Evolutionary conservation across 2,113 vertebrate species (phyloP), one percentile per base, ranked within the genome.

Genomic region (Oceanites oceanicus): DNA sequence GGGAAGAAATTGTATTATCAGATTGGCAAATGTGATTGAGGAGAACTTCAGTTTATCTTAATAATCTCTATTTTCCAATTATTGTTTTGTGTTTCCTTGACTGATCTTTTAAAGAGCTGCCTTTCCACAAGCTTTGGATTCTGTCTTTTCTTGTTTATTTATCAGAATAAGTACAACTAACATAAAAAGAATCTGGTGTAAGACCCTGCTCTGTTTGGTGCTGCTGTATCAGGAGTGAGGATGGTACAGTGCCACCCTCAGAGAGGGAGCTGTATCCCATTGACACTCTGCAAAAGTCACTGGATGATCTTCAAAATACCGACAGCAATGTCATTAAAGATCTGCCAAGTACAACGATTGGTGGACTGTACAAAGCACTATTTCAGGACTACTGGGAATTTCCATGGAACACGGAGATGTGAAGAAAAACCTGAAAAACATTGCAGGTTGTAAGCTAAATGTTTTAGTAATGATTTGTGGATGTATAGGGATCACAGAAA

Each of bases 321-420:
- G 84, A 17, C 34, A 74, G 72, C 71, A 94, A 92, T 75, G 75
- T 83, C 71, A 32, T 59, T 83, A 76, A 94, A 95, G 78, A 95
- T 63, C 40, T 87, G 71, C n/a, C 86, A 86, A 74, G 68, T 59
- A 29, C 42, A 34, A 5, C 58, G 65, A 21, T 13, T 86, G 32
- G 34, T 52, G n/a, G 40, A 61, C 25, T 68, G 12, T 79, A 56
- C 9, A 44, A 92, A 96, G 55, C 20, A 30, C 26, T 72, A 2
- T 36, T 92, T 83, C 13, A 70, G 32, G 63, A 66, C 26, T 53
- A 36, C 27, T 76, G 66, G 89, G 95, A 95, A 71, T 75, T 96
- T 96, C 86, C 89, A 63, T 0, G 0, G 63, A 88, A 40, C 7
- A 29, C 0, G 2, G 19, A 76, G 50, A 30, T 62, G 38, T 61